phyloP scores from a whole-genome alignment of 2,797 vertebrate species.

The Anableps anableps region DNA sequence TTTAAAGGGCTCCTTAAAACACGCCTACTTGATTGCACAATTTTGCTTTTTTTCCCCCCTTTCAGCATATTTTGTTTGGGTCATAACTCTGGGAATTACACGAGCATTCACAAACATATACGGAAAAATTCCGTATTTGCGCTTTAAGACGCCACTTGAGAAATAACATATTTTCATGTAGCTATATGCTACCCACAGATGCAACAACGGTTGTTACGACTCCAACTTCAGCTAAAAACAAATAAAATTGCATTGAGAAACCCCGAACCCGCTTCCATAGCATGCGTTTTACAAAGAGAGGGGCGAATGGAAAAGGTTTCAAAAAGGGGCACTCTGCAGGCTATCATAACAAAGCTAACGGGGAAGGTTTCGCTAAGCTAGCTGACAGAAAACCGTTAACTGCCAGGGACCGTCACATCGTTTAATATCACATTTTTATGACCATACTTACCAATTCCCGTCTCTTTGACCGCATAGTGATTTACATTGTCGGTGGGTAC shows the following conservation, averaged over 20 bases:
- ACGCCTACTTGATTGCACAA: not conserved
- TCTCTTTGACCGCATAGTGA: constrained; percentile 65
- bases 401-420: constrained; percentile 15
- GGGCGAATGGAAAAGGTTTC: not conserved
- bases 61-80: not conserved
- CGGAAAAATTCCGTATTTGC: not conserved
- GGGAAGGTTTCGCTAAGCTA: constrained; percentile 9
- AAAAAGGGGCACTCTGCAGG: constrained; percentile 26
- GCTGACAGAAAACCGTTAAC: constrained; percentile 28
- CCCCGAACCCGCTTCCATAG: accelerated
- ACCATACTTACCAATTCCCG: constrained; percentile 75
- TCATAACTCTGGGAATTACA: not conserved
- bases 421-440: not conserved
- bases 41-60: not conserved
- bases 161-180: not conserved
- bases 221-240: not conserved
- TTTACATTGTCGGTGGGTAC: constrained; percentile 57
- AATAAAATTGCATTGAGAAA: not conserved
- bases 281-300: not conserved
- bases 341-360: constrained; percentile 67
- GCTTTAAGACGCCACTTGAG: not conserved
- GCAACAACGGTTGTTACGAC: not conserved
- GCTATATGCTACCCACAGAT: constrained; percentile 10
- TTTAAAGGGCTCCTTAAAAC: not conserved
- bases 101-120: not conserved